A percentile compares a stretch with the other conserved stretches of the same genome.
Evolutionary conservation across 2,797 vertebrate genomes (phyloP).

Genomic region (Melanotaenia trifasciata): DNA sequence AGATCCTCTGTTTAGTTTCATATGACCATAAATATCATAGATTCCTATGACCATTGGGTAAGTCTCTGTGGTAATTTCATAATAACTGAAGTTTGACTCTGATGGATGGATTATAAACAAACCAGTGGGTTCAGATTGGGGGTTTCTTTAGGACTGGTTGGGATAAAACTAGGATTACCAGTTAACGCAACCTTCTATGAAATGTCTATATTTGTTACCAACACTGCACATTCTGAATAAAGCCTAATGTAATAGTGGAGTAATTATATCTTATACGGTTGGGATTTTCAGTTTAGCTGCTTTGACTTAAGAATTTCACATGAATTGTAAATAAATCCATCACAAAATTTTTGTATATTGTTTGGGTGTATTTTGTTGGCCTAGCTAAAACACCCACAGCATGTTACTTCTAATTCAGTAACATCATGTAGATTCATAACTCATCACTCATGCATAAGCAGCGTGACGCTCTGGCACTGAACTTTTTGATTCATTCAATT

Average conservation of each 20-base stretch:
- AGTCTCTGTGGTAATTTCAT: not conserved
- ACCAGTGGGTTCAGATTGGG: not conserved
- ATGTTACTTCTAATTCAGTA: conserved; percentile 46
- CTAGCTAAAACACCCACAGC: conserved; percentile 37
- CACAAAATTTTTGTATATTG: conserved; percentile 12
- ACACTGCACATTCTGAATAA: conserved; percentile 2
- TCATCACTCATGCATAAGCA: conserved; percentile 55
- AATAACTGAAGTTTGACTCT: not conserved
- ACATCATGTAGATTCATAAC: conserved; percentile 60
- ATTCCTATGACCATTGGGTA: not conserved
- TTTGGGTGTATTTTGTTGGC: conserved; percentile 35
- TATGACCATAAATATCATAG: not conserved
- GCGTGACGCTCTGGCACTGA: conserved; percentile 58
- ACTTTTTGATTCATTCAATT: conserved; percentile 74
- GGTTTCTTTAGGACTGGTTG: not conserved
- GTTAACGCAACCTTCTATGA: not conserved
- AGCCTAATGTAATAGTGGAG: not conserved
- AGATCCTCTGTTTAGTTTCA: not conserved
- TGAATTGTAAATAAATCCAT: conserved; percentile 19
- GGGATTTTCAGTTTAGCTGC: conserved; percentile 12
- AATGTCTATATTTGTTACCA: not conserved
- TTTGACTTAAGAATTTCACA: conserved; percentile 21
- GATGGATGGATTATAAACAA: conserved; percentile 1
- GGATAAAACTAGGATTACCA: not conserved
- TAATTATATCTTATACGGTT: conserved; percentile 26